These are phyloP conservation scores for Agrochola lychnidis DNA, from an alignment of 2,888 invertebrate genomes.

Conservation along the genomic window DNA sequence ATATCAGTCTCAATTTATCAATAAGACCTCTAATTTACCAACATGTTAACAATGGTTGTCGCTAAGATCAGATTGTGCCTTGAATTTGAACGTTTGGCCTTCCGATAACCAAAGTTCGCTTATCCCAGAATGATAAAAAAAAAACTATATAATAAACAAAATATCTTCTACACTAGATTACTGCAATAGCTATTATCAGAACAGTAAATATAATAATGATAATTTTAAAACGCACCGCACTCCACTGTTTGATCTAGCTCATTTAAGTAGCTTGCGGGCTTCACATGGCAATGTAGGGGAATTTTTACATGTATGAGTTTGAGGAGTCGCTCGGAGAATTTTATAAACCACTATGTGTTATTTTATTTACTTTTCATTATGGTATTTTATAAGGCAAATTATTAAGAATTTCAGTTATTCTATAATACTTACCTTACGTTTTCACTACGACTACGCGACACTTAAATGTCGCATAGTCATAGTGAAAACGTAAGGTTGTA, in stretches of 20 bases:
- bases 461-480: no score
- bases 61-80: no score
- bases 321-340: background rate
- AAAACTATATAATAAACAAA: background rate
- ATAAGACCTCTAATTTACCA: background rate
- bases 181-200: background rate
- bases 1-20: background rate
- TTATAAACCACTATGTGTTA: background rate
- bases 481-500: no score
- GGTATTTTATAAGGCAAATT: no score
- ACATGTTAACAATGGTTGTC: background rate
- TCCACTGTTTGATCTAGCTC: background rate
- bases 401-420: background rate
- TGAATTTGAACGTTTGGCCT: background rate
- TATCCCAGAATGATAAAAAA: background rate
- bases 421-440: background rate
- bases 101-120: background rate
- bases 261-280: background rate
- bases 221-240: background rate
- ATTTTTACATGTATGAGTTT: background rate
- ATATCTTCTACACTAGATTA: background rate
- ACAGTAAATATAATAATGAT: slow-evolving; percentile 1
- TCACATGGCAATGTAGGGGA: no score
- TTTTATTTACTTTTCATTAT: background rate
- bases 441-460: no score